These are phyloP conservation scores for Tenthredo mesomela DNA, from an alignment of 2,888 invertebrate species.

Conservation along the genomic window DNA sequence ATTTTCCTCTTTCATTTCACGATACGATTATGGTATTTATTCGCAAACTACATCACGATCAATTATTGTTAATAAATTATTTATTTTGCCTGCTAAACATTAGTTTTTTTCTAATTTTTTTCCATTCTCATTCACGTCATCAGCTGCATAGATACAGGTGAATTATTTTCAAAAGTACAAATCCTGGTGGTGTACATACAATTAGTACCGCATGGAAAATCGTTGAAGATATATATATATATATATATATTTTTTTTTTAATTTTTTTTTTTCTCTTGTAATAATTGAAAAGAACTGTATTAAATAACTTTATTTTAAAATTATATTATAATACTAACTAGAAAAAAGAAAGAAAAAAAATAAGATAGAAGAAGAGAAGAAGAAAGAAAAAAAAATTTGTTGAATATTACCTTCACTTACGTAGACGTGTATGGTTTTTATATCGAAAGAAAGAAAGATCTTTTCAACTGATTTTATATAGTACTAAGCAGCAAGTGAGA, in stretches of 20 bases:
- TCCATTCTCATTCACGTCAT: not conserved
- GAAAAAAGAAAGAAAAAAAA: not conserved
- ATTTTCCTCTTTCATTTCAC: not conserved
- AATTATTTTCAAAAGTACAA: constrained; percentile 31
- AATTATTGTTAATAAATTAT: constrained; percentile 12
- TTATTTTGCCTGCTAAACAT: constrained; percentile 6
- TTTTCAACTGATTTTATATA: constrained; percentile 23
- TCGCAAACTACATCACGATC: constrained; percentile 25
- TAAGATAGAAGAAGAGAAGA: not conserved
- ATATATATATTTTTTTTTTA: not conserved
- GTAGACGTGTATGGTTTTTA: not conserved
- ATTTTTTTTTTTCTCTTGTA: not conserved
- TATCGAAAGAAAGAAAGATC: constrained; percentile 16
- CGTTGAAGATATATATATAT: not conserved
- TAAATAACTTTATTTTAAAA: constrained; percentile 1
- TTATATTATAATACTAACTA: not conserved
- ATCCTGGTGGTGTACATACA: not conserved
- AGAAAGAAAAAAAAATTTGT: not conserved
- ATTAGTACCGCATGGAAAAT: not conserved
- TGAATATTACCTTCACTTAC: not conserved
- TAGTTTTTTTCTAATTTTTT: not conserved
- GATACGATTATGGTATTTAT: constrained; percentile 10
- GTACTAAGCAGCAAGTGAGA: not conserved
- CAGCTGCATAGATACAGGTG: not conserved
- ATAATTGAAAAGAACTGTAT: constrained; percentile 7